These are phyloP conservation scores for Aporrectodea caliginosa DNA, from an alignment of 1,140 invertebrate genomes.

Conservation along the genomic window DNA sequence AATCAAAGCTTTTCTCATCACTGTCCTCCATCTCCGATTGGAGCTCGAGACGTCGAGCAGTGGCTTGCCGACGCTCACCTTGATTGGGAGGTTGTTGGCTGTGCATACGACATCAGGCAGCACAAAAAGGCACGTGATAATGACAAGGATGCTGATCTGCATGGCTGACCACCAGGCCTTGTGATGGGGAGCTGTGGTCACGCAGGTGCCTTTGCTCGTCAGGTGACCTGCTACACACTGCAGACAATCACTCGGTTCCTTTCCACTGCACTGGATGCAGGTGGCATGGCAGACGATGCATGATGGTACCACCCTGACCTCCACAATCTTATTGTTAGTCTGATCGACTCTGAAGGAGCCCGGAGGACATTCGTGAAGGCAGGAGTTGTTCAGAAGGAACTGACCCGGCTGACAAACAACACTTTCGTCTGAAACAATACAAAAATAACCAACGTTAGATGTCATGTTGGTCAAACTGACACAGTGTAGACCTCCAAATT, in stretches of 20 bases:
- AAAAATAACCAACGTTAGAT: too few relatives aligned
- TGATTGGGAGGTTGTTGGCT: background rate
- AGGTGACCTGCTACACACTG: background rate
- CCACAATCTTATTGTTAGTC: background rate
- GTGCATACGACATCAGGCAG: background rate
- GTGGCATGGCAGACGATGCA: background rate
- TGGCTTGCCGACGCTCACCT: background rate
- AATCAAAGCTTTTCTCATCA: too few relatives aligned
- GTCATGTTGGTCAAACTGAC: too few relatives aligned
- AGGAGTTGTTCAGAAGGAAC: background rate
- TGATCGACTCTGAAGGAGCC: background rate
- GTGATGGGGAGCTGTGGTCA: background rate
- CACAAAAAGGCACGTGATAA: background rate
- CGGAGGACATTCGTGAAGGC: background rate
- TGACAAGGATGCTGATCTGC: background rate
- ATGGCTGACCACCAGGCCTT: background rate
- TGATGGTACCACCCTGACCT: background rate
- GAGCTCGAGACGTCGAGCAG: background rate
- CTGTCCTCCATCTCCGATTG: too few relatives aligned
- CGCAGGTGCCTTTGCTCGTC: background rate
- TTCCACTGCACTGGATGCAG: background rate
- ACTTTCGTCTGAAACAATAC: too few relatives aligned
- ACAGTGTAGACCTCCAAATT: too few relatives aligned
- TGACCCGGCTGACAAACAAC: background rate
- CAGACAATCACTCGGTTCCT: background rate